Percentiles rank a stretch among this genome's conserved stretches.
Evolutionary conservation across 1,140 invertebrate species (phyloP).

Genomic region (Magallana angulata): DNA sequence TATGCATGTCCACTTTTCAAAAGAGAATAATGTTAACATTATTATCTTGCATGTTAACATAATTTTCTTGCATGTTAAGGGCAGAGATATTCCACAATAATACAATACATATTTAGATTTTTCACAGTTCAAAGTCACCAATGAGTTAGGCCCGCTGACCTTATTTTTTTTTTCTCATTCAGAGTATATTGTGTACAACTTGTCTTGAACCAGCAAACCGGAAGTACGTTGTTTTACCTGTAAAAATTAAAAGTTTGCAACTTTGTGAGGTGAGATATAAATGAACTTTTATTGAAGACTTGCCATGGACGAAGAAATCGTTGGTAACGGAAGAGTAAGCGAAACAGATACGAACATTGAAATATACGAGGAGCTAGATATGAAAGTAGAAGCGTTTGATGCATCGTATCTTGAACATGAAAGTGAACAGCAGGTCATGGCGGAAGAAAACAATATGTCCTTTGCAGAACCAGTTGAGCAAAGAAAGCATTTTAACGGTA

Average conservation of each 20-base stretch:
- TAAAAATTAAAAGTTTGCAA: too few species aligned
- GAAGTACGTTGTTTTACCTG: neutral
- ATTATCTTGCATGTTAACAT: too few species aligned
- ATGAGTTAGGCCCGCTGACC: too few species aligned
- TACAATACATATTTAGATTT: too few species aligned
- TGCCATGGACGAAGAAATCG: neutral
- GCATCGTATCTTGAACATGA: neutral
- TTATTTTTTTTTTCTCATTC: too few species aligned
- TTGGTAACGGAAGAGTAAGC: neutral
- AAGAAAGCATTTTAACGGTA: neutral
- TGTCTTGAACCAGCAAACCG: neutral
- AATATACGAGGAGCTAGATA: slow-evolving; percentile 16
- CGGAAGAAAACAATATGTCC: neutral
- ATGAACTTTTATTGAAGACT: too few species aligned
- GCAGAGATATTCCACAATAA: too few species aligned
- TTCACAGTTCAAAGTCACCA: too few species aligned
- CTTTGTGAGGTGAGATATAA: too few species aligned
- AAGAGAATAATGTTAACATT: too few species aligned
- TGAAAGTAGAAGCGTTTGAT: slow-evolving; percentile 15
- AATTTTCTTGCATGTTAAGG: too few species aligned
- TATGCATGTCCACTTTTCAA: too few species aligned
- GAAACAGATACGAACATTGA: neutral
- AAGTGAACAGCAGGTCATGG: neutral
- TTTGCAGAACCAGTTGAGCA: neutral
- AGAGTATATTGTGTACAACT: neutral